Evolutionary conservation across 2,797 vertebrate species (phyloP).

Genomic region (Arctocebus calabarensis): DNA sequence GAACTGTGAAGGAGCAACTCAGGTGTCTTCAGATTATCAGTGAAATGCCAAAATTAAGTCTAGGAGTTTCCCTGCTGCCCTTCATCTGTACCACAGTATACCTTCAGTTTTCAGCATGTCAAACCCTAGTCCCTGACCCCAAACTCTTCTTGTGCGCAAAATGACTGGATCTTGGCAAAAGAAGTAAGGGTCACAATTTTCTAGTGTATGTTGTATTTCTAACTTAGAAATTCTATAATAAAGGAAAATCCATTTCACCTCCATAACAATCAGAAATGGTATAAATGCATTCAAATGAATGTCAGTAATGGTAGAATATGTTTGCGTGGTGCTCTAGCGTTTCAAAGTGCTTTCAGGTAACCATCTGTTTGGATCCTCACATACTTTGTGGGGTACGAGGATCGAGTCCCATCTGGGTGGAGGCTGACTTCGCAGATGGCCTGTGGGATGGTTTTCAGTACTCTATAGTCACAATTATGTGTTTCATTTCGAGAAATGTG

Average conservation of each 20-base stretch:
- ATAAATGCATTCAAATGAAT: not conserved
- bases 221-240: conserved; percentile 38
- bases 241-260: conserved; percentile 18
- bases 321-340: not conserved
- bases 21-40: not conserved
- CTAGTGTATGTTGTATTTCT: conserved; percentile 7
- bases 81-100: not conserved
- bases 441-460: not conserved
- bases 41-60: not conserved
- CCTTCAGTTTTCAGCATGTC: not conserved
- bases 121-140: not conserved
- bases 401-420: not conserved
- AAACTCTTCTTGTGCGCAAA: conserved; percentile 36
- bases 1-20: conserved; percentile 3
- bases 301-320: not conserved
- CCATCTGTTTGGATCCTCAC: not conserved
- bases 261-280: not conserved
- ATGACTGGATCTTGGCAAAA: conserved; percentile 15
- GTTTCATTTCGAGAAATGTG: conserved; percentile 11
- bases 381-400: not conserved
- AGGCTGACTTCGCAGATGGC: not conserved
- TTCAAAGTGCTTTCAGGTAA: not conserved
- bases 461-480: not conserved
- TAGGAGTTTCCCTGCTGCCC: not conserved
- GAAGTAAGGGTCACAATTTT: not conserved